These are phyloP conservation scores for Rhynchopsitta pachyrhyncha DNA, from an alignment of 2,113 vertebrate genomes.

Conservation along the genomic window DNA sequence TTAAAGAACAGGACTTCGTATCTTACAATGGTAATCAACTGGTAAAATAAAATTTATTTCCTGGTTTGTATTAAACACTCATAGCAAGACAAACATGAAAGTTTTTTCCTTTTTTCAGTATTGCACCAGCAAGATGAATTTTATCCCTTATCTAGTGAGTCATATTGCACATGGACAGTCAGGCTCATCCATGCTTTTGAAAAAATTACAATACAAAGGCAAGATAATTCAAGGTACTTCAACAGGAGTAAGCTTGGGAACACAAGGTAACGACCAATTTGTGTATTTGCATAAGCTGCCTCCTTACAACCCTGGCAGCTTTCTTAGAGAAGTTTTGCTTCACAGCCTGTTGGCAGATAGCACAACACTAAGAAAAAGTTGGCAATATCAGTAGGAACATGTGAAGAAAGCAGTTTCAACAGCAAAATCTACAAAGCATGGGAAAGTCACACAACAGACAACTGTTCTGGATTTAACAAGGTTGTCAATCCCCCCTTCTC, in stretches of 20 bases:
- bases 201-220: slow-evolving; percentile 34
- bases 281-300: neutral
- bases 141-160: slow-evolving; percentile 8
- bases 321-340: neutral
- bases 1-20: slow-evolving; percentile 43
- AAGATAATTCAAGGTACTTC: neutral
- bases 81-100: slow-evolving; percentile 52
- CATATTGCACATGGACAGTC: slow-evolving; percentile 12
- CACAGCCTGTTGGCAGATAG: neutral
- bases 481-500: neutral
- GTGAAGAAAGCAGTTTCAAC: neutral
- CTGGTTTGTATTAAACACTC: slow-evolving; percentile 49
- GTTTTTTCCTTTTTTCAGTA: neutral
- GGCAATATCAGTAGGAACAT: neutral
- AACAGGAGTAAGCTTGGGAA: neutral
- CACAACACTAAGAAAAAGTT: neutral
- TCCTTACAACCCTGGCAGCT: neutral
- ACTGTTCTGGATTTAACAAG: slow-evolving; percentile 22
- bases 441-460: slow-evolving; percentile 35
- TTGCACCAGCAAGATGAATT: slow-evolving; percentile 49
- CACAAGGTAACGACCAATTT: neutral
- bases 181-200: neutral
- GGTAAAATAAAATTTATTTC: slow-evolving; percentile 53
- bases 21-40: slow-evolving; percentile 53
- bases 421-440: slow-evolving; percentile 40